These are phyloP conservation scores for Phataginus tetradactyla DNA, from an alignment of 2,797 vertebrate species.

Conservation along the genomic window DNA sequence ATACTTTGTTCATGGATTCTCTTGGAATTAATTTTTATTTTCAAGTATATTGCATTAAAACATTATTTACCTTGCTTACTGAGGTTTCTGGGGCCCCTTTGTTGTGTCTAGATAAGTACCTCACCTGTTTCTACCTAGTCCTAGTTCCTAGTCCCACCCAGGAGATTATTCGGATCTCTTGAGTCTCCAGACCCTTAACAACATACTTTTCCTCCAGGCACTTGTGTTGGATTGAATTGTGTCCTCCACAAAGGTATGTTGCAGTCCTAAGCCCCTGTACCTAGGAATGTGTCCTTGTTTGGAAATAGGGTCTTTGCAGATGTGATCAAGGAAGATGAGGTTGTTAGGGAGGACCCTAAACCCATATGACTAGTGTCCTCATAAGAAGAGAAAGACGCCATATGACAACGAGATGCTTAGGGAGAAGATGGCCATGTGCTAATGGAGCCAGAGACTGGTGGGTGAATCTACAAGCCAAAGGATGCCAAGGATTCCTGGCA, in stretches of 20 bases:
- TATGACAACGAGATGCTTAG: neutral
- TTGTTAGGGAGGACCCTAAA: too few species aligned
- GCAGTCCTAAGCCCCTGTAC: neutral
- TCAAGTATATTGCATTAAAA: neutral
- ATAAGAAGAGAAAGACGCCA: neutral
- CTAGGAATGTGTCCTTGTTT: neutral
- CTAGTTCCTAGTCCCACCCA: too few species aligned
- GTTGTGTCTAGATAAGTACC: neutral
- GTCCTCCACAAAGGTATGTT: neutral
- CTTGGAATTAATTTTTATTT: neutral
- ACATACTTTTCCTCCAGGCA: neutral
- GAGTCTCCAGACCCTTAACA: neutral
- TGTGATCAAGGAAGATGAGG: neutral
- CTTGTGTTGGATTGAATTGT: neutral
- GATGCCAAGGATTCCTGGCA: neutral
- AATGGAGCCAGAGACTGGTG: neutral
- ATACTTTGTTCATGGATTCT: neutral
- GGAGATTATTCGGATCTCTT: neutral
- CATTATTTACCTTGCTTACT: neutral
- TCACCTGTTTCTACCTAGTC: neutral
- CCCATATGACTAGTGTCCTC: neutral
- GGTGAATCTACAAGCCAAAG: neutral
- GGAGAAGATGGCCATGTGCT: neutral
- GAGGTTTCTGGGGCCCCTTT: neutral
- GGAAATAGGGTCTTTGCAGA: neutral